Conservation (phyloP, 2,797 vertebrate species). For the Anabas testudineus region DNA sequence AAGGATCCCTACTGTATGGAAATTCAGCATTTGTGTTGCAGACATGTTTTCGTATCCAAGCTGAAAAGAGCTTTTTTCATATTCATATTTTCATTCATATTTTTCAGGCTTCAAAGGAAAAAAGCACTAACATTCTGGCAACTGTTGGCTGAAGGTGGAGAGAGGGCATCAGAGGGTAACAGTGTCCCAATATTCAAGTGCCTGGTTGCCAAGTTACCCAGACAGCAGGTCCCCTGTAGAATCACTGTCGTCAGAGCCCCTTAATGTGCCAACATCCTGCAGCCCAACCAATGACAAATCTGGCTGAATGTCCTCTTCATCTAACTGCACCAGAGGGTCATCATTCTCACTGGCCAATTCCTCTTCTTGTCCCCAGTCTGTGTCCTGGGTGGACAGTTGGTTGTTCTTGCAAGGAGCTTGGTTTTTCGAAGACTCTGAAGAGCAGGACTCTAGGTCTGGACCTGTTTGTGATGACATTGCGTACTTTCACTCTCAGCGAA, state of each 20-base stretch:
- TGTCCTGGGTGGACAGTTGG: conserved; percentile 59
- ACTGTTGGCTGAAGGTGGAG: too few relatives aligned
- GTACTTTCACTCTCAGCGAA: neutral
- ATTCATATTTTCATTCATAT: too few relatives aligned
- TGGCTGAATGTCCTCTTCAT: conserved; percentile 92
- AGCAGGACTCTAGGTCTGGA: conserved; percentile 77
- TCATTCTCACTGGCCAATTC: conserved; percentile 66
- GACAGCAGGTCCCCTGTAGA: conserved; percentile 56
- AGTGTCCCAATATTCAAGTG: neutral
- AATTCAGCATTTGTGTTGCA: too few relatives aligned
- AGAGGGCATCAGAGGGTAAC: neutral
- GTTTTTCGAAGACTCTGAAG: conserved; percentile 70
- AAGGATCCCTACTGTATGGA: too few relatives aligned
- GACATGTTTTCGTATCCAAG: too few relatives aligned
- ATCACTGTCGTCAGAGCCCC: conserved; percentile 89
- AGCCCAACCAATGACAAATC: conserved; percentile 86
- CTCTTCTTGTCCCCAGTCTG: conserved; percentile 58
- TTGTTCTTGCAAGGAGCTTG: conserved; percentile 69
- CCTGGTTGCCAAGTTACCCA: conserved; percentile 18
- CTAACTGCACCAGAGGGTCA: conserved; percentile 88
- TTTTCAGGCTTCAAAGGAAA: too few relatives aligned
- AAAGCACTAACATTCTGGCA: too few relatives aligned
- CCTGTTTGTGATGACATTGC: conserved; percentile 66
- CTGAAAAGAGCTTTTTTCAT: too few relatives aligned
- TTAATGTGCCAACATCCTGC: conserved; percentile 68